These are phyloP conservation scores for Sthenelais limicola DNA, from an alignment of 2,888 invertebrate genomes.

Conservation along the genomic window DNA sequence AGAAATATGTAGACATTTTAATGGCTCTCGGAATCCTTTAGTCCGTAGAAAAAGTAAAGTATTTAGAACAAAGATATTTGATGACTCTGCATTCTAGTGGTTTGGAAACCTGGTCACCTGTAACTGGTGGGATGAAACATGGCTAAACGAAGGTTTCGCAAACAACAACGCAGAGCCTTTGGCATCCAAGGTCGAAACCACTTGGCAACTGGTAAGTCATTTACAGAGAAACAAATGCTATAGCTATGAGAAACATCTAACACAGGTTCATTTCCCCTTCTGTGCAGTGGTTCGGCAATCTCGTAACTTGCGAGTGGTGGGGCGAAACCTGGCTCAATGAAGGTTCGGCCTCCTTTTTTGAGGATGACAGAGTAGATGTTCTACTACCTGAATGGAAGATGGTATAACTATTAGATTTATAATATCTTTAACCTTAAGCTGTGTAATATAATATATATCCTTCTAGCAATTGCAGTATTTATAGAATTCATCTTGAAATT, in stretches of 20 bases:
- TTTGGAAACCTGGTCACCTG: constrained; percentile 40
- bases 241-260: background rate
- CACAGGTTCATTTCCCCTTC: background rate
- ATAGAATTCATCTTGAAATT: no score
- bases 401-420: no score
- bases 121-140: constrained; percentile 42
- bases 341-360: constrained; percentile 22
- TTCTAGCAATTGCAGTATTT: no score
- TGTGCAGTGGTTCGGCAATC: constrained; percentile 33
- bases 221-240: background rate
- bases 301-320: constrained; percentile 40
- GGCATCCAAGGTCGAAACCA: background rate
- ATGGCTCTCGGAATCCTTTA: no score
- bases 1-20: no score
- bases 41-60: no score
- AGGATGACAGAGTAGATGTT: background rate
- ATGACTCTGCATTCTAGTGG: no score
- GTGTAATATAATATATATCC: no score
- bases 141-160: constrained; percentile 40
- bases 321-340: constrained; percentile 36
- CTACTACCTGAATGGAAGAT: background rate
- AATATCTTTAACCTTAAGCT: no score
- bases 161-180: constrained; percentile 22
- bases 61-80: no score
- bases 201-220: constrained; percentile 34